Evolutionary conservation across 2,888 invertebrate species (phyloP).

Genomic region (Seladonia tumulorum): DNA sequence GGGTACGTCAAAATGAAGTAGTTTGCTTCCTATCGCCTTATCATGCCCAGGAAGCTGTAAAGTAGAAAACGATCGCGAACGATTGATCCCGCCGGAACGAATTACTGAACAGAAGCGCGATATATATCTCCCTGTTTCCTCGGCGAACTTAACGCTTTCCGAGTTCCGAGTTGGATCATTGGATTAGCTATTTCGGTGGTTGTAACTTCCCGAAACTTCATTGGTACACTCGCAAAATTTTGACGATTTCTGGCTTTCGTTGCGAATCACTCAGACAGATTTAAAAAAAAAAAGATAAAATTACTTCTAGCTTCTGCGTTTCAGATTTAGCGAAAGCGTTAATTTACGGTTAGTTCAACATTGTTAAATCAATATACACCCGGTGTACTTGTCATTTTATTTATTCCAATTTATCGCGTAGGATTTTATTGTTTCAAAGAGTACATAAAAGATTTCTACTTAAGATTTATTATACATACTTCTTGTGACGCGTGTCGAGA

Average conservation of each 20-base stretch:
- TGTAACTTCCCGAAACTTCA: slow-evolving; percentile 1
- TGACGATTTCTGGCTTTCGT: not conserved
- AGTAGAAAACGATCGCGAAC: slow-evolving; percentile 26
- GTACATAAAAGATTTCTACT: not conserved
- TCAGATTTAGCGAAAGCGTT: not conserved
- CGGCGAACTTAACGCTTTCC: slow-evolving; percentile 26
- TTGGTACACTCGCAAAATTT: not conserved
- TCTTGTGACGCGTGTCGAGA: too few species aligned
- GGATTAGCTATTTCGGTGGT: not conserved
- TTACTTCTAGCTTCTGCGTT: not conserved
- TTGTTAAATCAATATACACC: not conserved
- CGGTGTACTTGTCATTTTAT: too few species aligned
- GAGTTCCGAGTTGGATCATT: slow-evolving; percentile 18
- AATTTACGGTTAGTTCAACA: not conserved
- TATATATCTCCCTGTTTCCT: slow-evolving; percentile 38
- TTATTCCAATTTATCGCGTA: not conserved
- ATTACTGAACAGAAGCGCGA: slow-evolving; percentile 34
- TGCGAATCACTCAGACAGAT: not conserved
- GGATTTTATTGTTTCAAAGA: not conserved
- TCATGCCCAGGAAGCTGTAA: slow-evolving; percentile 16
- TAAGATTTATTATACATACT: too few species aligned
- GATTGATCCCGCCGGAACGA: slow-evolving; percentile 36
- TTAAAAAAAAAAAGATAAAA: not conserved
- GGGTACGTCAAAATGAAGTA: not conserved
- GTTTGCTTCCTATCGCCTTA: not conserved